A percentile compares a stretch with the other conserved stretches of the same genome.
These are phyloP conservation scores for Strongylocentrotus purpuratus DNA, from an alignment of 35 echinoderm and acorn worm genomes.

Conservation along the genomic window DNA sequence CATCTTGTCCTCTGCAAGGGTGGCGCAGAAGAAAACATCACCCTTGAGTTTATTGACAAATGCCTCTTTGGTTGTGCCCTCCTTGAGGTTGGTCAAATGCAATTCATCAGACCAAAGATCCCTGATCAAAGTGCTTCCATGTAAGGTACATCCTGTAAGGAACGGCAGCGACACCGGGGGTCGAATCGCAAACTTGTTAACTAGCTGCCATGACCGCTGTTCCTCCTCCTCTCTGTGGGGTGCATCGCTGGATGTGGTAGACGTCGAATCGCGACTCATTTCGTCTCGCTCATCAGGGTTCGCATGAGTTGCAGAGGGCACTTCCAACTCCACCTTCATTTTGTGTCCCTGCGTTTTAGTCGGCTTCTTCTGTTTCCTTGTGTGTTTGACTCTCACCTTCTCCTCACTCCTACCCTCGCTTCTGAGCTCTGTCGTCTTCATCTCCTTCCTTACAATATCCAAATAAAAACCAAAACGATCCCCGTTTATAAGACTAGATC, in stretches of 20 bases:
- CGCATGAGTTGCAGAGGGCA: neutral
- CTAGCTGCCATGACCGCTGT: neutral
- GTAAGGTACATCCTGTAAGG: slow-evolving; percentile 5
- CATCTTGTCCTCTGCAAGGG: neutral
- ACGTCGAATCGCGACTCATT: neutral
- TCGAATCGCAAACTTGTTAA: neutral
- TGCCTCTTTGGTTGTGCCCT: slow-evolving; percentile 5
- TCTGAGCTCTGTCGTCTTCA: neutral
- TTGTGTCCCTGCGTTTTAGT: neutral
- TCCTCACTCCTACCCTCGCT: neutral
- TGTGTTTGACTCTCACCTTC: neutral
- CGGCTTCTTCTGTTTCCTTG: neutral
- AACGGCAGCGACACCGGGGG: slow-evolving; percentile 23
- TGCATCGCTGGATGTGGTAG: neutral
- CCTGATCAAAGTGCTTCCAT: neutral
- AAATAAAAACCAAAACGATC: neutral
- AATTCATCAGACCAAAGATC: slow-evolving; percentile 32
- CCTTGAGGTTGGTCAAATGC: slow-evolving; percentile 24
- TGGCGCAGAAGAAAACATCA: slow-evolving; percentile 16
- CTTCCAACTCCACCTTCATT: neutral
- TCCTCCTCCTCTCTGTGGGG: neutral
- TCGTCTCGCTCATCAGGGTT: neutral
- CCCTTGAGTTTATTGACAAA: slow-evolving; percentile 20
- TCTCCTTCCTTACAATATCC: neutral
- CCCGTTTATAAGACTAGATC: neutral